Evolutionary conservation across 1,140 invertebrate species (phyloP), one percentile per base, ranked within the genome.

Genomic region (Daktulosphaira vitifoliae): DNA sequence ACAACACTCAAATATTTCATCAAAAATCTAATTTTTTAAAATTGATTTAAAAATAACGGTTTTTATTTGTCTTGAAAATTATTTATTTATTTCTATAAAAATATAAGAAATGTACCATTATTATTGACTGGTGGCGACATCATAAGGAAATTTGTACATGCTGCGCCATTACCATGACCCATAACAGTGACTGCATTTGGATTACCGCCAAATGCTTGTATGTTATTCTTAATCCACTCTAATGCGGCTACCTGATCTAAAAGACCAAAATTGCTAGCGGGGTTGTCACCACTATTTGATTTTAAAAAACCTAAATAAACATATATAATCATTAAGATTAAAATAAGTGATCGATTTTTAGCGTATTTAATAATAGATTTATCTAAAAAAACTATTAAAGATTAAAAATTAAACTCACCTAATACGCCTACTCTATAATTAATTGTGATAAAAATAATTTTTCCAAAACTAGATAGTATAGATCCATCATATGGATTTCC

Each of bases 101-200:
- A 33, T 33, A 6, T 33, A 33, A 33, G 11, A 33, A 15, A 46
- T n/a, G 37, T 20, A 49, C 48, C 49, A 20, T 65, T 65, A 33
- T 64, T 38, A 44, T 38, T 51, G 37, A 39, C 37, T 38, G 91
- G 84, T 1, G 90, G 90, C 49, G 91, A 93, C 16, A 93, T 80
- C 78, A 92, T 87, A 39, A 96, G 78, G 65, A 92, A 84, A 77
- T 91, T 94, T 54, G 92, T 87, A 72, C 90, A 92, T 29, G 90
- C 90, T 0, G 93, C 92, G 0, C 95, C 95, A 1, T 91, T 94
- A 48, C 90, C 92, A 72, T 97, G 92, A 0, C 94, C 94, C 77
- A 97, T 85, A 15, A 98, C 73, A 0, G 95, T 98, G 2, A 98
- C 87, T 0, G 78, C 81, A 25, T 77, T 77, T 1, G 86, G 82